Base-by-base conservation (phyloP, 2,888 invertebrate genomes). In the Harmothoe impar region DNA sequence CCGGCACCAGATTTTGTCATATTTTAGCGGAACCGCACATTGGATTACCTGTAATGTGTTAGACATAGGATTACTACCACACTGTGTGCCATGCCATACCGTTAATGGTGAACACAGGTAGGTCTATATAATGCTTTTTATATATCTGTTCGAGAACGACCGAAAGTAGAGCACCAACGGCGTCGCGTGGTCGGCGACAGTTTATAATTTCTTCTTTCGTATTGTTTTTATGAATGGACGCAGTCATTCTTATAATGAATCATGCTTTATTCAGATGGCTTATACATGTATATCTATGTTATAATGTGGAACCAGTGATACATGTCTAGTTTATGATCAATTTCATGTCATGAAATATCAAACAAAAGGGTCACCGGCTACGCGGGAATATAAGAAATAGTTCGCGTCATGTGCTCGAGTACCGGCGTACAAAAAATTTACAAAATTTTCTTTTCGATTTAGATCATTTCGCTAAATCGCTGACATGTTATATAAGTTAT, bases 161-260 rank as follows among this genome's bases (percentile, higher is more conserved):
- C 29, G 72, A 72, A 72, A 72, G 72, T 72, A 72, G 72, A 29
- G 31, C 72, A 72, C 25, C 25, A 72, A 72, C 72, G 72, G 72
- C 31, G 72, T 29, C 15, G 72, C 72, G 72, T 72, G 72, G 29
- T 29, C 31, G 62, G 20, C 3, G 62, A 62, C 3, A 20, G n/a
- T 62, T 62, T 62, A n/a, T n/a, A 62, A n/a, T 62, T 20, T n/a
- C n/a, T 62, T 62, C n/a, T 62, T 62, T 20, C 10, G 43, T 43
- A 43, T 43, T 43, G 43, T 7, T 43, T 43, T 43, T 43, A 43
- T 43, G 43, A 43, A 10, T 7, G 5, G 10, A 43, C 10, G 10
- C 43, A 43, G 20, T 62, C 3, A 12, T n/a, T 62, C 3, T n/a
- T n/a, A 62, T n/a, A n/a, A 62, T 5, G 15, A 62, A 12, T 20